Evolutionary conservation across 2,797 vertebrate species (phyloP), one percentile per base, ranked within the genome.

Genomic region (Sternotherus odoratus): DNA sequence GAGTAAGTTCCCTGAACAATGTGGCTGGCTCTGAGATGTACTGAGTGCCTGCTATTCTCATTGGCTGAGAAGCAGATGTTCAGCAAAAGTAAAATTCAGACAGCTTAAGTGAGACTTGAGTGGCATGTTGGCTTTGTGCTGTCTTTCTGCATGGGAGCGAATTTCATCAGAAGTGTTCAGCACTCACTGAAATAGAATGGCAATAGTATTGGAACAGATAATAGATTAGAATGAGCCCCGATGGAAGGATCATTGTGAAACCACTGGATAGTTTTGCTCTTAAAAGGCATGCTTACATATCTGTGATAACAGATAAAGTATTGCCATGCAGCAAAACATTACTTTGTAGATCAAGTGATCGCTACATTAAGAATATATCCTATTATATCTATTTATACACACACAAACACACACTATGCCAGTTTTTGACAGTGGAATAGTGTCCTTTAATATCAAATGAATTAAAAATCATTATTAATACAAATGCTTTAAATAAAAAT

Each of bases 261-360:
- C n/a, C 75, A 72, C 77, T 93, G 90, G 86, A 94, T 94, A 88
- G 85, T 95, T 94, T 93, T 88, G 49, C 79, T 94, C 95, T 82
- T 83, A 93, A 88, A 94, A 75, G 0, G 72, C 36, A 94, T 89
- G 56, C 79, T 92, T 92, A 94, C n/a, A 19, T 80, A 85, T 88
- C 88, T 94, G 91, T 93, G 80, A 92, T 94, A 94, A 82, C 93
- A 94, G 89, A 92, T 89, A 82, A 60, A 88, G 82, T 87, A 78
- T n/a, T 95, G 85, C 93, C 93, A 85, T 88, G 87, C 77, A 93
- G 89, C 89, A 83, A 92, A 93, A 60, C 39, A 60, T 91, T 93
- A n/a, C 74, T 88, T 82, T 95, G 69, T 15, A n/a, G 88, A n/a
- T 81, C 85, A 78, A 89, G 60, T 86, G 94, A 79, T 39, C 92